Evolutionary conservation across 2,797 vertebrate species (phyloP).

Genomic region (Australoheros facetus): DNA sequence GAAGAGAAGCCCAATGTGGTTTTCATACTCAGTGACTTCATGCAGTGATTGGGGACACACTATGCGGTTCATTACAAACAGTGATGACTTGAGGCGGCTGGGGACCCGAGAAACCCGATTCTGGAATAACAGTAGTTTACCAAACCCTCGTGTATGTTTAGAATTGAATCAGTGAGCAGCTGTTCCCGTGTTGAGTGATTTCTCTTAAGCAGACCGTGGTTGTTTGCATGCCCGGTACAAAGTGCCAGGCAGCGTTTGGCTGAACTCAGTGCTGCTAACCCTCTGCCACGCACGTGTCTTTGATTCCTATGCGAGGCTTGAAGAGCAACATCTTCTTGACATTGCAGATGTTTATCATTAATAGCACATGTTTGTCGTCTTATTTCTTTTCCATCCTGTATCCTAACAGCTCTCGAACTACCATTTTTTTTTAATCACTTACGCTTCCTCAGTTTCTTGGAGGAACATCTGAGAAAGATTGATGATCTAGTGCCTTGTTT

Average conservation of each 20-base stretch:
- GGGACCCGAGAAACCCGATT: constrained; percentile 63
- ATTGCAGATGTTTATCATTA: constrained; percentile 72
- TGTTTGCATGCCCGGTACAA: constrained; percentile 59
- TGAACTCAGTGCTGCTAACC: constrained; percentile 72
- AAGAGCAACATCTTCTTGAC: constrained; percentile 67
- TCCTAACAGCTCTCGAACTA: constrained; percentile 69
- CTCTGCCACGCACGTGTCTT: constrained; percentile 65
- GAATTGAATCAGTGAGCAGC: constrained; percentile 65
- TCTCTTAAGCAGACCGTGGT: constrained; percentile 51
- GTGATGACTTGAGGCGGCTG: constrained; percentile 23
- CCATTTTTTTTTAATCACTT: constrained; percentile 64
- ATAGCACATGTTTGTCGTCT: constrained; percentile 72
- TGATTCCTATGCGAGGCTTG: constrained; percentile 50
- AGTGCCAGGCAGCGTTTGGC: constrained; percentile 75
- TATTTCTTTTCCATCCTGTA: constrained; percentile 27
- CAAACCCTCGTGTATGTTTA: constrained; percentile 60
- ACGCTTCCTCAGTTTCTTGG: constrained; percentile 68
- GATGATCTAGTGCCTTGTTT: constrained; percentile 71
- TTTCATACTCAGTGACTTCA: constrained; percentile 84
- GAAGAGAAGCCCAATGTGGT: constrained; percentile 84
- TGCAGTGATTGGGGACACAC: constrained; percentile 81
- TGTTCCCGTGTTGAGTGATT: constrained; percentile 60
- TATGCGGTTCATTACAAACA: constrained; percentile 76
- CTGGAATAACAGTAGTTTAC: constrained; percentile 60
- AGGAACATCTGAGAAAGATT: constrained; percentile 67